A percentile compares a stretch with the other conserved stretches of the same genome.
Conservation (phyloP, 2,113 vertebrate genomes). For the Semicossyphus pulcher region DNA sequence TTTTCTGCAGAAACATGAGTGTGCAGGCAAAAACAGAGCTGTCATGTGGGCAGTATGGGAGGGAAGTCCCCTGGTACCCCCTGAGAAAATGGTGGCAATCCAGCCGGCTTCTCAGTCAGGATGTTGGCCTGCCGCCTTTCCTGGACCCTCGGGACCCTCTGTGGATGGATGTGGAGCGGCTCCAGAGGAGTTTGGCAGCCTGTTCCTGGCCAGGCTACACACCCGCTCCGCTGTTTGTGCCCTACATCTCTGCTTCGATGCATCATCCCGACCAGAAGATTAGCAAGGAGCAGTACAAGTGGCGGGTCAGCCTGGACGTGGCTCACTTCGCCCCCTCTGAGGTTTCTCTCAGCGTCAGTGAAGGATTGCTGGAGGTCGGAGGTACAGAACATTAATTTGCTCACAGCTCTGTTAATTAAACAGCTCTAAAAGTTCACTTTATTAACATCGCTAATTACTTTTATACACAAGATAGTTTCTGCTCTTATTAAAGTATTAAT, state of each 20-base stretch:
- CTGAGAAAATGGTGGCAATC: constrained; percentile 69
- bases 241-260: constrained; percentile 50
- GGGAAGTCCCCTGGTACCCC: constrained; percentile 54
- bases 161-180: constrained; percentile 70
- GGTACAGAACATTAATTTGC: constrained; percentile 64
- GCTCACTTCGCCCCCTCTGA: constrained; percentile 82
- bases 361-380: constrained; percentile 79
- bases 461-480: constrained; percentile 6
- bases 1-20: constrained; percentile 51
- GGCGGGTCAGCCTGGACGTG: constrained; percentile 83
- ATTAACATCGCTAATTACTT: constrained; percentile 29
- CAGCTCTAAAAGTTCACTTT: constrained; percentile 22
- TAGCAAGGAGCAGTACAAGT: constrained; percentile 62
- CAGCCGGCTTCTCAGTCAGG: constrained; percentile 65
- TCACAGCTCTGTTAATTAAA: constrained; percentile 46
- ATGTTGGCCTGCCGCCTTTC: constrained; percentile 71
- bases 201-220: constrained; percentile 69
- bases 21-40: constrained; percentile 51
- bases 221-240: constrained; percentile 56
- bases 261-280: constrained; percentile 44
- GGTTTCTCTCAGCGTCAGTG: constrained; percentile 72
- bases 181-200: constrained; percentile 68
- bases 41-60: constrained; percentile 33
- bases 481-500: constrained; percentile 25
- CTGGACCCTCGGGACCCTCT: constrained; percentile 60